Conservation (phyloP, 2,888 invertebrate species). For the Agriopis leucophaearia region DNA sequence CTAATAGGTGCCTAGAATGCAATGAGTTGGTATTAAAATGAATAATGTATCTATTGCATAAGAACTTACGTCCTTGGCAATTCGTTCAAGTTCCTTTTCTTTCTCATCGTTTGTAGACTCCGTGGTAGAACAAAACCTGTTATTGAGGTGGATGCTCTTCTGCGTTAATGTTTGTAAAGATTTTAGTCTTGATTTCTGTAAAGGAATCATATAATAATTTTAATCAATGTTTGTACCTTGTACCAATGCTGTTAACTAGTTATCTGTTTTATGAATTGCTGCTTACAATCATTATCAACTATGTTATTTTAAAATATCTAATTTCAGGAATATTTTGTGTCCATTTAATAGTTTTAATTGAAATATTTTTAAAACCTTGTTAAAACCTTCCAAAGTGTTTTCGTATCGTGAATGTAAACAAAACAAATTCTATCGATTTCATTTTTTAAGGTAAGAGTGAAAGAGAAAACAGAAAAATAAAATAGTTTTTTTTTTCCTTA, state of each 20-base stretch:
- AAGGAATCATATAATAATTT: neutral
- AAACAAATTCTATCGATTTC: no score
- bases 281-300: slow-evolving; percentile 4
- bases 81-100: slow-evolving; percentile 73
- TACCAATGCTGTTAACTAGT: neutral
- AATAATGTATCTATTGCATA: neutral
- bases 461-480: no score
- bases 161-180: slow-evolving; percentile 52
- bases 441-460: no score
- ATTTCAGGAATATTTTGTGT: no score
- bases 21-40: neutral
- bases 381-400: no score
- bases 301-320: neutral
- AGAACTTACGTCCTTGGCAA: slow-evolving; percentile 68
- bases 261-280: neutral
- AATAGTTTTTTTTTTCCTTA: no score
- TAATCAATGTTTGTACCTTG: neutral
- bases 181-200: slow-evolving; percentile 23
- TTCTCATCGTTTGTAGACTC: slow-evolving; percentile 68
- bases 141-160: slow-evolving; percentile 30
- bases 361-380: no score
- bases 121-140: slow-evolving; percentile 51
- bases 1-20: neutral
- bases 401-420: no score
- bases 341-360: no score